Evolutionary conservation across 2,113 vertebrate species (phyloP).

Genomic region (Porphyrio hochstetteri): DNA sequence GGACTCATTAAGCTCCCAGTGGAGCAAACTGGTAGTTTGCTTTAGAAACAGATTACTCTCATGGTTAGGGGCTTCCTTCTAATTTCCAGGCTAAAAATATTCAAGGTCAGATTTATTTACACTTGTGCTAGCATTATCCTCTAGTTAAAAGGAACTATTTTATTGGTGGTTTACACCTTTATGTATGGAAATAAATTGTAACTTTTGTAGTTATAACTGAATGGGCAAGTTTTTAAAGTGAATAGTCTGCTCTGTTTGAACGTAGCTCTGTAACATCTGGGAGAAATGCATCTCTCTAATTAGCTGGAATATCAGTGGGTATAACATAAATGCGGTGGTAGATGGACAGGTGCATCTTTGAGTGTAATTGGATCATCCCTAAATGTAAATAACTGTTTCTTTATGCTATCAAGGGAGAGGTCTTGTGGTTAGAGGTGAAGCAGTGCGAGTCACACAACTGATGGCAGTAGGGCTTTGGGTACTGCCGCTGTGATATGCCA

Average conservation of each 20-base stretch:
- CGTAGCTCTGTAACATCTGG: not conserved
- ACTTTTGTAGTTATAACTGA: not conserved
- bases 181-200: not conserved
- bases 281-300: not conserved
- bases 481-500: not conserved
- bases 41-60: not conserved
- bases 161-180: not conserved
- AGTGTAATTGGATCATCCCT: not conserved
- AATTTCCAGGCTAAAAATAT: slow-evolving; percentile 7
- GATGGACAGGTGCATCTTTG: not conserved
- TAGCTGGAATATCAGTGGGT: not conserved
- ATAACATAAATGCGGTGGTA: not conserved
- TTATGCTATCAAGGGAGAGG: not conserved
- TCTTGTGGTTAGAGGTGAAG: not conserved
- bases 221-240: not conserved
- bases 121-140: not conserved
- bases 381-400: not conserved
- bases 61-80: not conserved
- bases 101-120: not conserved
- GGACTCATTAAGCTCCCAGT: not conserved
- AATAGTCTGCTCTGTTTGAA: not conserved
- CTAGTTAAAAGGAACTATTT: not conserved
- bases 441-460: not conserved
- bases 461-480: not conserved
- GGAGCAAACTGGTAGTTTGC: not conserved